Evolutionary conservation across 2,888 invertebrate genomes (phyloP).

Genomic region (Euzophera pinguis): DNA sequence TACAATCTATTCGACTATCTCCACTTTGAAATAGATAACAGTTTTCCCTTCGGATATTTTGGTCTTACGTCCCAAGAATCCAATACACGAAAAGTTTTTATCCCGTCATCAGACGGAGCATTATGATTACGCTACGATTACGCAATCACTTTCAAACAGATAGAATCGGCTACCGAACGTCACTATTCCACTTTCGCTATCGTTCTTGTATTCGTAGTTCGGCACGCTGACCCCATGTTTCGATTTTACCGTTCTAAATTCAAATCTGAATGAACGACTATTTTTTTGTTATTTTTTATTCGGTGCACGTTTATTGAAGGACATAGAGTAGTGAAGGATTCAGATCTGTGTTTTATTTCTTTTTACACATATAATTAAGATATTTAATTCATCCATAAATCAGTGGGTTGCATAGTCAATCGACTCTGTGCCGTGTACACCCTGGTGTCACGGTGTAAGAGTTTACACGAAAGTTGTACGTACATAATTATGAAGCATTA

Average conservation of each 20-base stretch:
- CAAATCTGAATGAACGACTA: background rate
- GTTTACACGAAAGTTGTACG: too few relatives aligned
- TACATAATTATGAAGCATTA: too few relatives aligned
- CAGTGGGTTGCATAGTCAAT: too few relatives aligned
- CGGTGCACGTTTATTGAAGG: background rate
- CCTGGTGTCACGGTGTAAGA: too few relatives aligned
- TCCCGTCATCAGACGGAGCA: background rate
- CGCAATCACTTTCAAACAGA: slow-evolving; percentile 3
- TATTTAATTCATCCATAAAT: too few relatives aligned
- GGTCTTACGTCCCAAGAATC: background rate
- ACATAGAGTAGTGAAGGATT: background rate
- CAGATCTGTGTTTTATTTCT: too few relatives aligned
- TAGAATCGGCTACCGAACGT: background rate
- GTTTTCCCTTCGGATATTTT: too few relatives aligned
- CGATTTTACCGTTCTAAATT: slow-evolving; percentile 3
- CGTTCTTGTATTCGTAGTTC: background rate
- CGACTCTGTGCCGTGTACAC: too few relatives aligned
- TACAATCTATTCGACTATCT: too few relatives aligned
- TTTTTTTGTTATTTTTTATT: background rate
- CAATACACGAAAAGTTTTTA: background rate
- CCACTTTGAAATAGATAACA: too few relatives aligned
- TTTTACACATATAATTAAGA: too few relatives aligned
- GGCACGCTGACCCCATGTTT: slow-evolving; percentile 3
- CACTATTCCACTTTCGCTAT: slow-evolving; percentile 7
- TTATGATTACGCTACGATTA: background rate